Base-by-base conservation (phyloP, 2,888 invertebrate genomes). In the Zonitis immaculata region DNA sequence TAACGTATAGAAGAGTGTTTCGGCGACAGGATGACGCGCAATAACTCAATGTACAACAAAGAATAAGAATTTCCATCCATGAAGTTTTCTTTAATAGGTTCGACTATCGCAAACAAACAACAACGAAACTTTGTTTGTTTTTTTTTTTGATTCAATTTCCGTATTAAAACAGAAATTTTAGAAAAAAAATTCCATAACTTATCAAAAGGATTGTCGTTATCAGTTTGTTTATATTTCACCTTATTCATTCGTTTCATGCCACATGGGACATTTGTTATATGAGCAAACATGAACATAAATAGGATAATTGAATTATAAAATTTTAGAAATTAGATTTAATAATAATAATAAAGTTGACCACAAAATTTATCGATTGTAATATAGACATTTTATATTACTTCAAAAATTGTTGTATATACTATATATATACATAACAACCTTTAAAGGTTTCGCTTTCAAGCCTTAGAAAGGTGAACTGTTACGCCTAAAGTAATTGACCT, bases 21-120 rank as follows among this genome's bases (percentile, higher is more conserved):
- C 51, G 66, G 67, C 66, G 67, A 63, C 67, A 59, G 57, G 59
- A 58, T 62, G 66, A 65, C 67, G 67, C 66, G 62, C 58, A 63
- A 66, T 64, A 61, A 59, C 61, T 64, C 64, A 64, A 20, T 11
- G 18, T 39, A 20, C 11, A 2, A 39, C 9, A 39, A 11, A 39
- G 54, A 54, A 50, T 56, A 20, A n/a, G n/a, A 9, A 11, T 39
- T 39, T 18, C 18, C 18, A 32, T 39, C 18, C n/a, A n/a, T 9
- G 43, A n/a, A 4, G 47, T 44, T 44, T 51, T 42, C 48, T 26
- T 47, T n/a, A n/a, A 25, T 48, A 44, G 47, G 27, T 18, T 30
- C 44, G 47, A 63, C 7, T 51, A 30, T 8, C 46, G 43, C 49
- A 49, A 59, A 54, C 49, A 52, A 49, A 53, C 47, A 22, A n/a